Evolutionary conservation across 2,888 invertebrate species (phyloP).

Genomic region (Amiota minor): DNA sequence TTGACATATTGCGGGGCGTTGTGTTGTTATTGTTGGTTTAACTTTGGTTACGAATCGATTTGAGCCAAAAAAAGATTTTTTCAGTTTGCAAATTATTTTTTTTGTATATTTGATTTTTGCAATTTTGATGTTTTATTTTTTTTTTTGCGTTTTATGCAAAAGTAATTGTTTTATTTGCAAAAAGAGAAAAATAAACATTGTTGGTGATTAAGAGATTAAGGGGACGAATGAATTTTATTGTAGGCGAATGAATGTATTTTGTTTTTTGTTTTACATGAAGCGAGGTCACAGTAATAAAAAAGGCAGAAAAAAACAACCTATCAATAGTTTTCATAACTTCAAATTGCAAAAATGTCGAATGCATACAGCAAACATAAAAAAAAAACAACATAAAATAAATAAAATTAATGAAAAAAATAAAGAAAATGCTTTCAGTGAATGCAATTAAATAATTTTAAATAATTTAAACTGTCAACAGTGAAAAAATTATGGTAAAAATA

Average conservation of each 20-base stretch:
- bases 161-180: slow-evolving; percentile 35
- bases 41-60: slow-evolving; percentile 26
- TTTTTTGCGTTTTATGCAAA: slow-evolving; percentile 34
- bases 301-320: neutral
- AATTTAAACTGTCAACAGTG: slow-evolving; percentile 24
- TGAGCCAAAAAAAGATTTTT: slow-evolving; percentile 33
- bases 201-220: too few species aligned
- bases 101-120: slow-evolving; percentile 13
- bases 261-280: neutral
- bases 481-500: neutral
- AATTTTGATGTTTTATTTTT: neutral
- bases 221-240: neutral
- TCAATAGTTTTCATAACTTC: slow-evolving; percentile 4
- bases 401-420: neutral
- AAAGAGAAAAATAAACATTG: too few species aligned
- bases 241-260: slow-evolving; percentile 4
- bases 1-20: slow-evolving; percentile 53
- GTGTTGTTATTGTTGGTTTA: slow-evolving; percentile 26
- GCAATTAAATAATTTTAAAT: slow-evolving; percentile 30
- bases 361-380: neutral
- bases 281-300: slow-evolving; percentile 33
- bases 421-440: slow-evolving; percentile 3
- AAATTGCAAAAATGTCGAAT: neutral
- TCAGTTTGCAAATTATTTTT: neutral
- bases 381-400: neutral